Conservation (phyloP, 2,888 invertebrate genomes). For the Drosophila siamana region DNA sequence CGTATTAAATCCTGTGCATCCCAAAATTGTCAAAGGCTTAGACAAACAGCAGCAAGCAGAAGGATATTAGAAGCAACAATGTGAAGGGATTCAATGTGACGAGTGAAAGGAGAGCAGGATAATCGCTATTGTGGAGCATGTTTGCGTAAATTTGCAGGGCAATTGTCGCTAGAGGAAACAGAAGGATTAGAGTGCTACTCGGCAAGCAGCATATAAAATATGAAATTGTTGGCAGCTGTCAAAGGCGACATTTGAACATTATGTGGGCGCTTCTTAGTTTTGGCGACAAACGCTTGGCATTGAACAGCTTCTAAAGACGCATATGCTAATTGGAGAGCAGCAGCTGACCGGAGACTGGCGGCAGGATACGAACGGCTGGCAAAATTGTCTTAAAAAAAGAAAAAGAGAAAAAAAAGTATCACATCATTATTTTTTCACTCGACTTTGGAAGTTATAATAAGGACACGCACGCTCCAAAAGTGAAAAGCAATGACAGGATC, state of each 20-base stretch:
- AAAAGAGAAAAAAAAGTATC: conserved; percentile 18
- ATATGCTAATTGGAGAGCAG: conserved; percentile 59
- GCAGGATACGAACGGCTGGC: conserved; percentile 37
- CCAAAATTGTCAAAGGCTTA: conserved; percentile 49
- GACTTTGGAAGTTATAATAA: conserved; percentile 27
- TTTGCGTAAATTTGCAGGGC: conserved; percentile 56
- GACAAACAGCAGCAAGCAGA: neutral
- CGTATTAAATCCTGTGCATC: neutral
- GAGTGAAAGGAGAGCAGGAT: conserved; percentile 36
- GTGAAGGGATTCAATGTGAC: conserved; percentile 28
- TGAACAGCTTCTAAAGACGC: conserved; percentile 39
- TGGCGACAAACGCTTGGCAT: conserved; percentile 13
- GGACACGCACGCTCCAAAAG: conserved; percentile 73
- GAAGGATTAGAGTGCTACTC: conserved; percentile 49
- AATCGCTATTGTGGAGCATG: conserved; percentile 59
- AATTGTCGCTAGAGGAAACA: conserved; percentile 46
- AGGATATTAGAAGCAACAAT: conserved; percentile 42
- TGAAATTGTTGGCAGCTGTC: conserved; percentile 43
- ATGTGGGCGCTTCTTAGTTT: conserved; percentile 60
- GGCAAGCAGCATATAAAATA: conserved; percentile 26
- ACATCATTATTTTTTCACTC: conserved; percentile 59
- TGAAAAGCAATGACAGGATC: conserved; percentile 67
- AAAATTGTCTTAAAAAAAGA: conserved; percentile 58
- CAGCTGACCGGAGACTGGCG: conserved; percentile 33
- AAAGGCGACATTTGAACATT: conserved; percentile 16